Evolutionary conservation across 53 echinoderm and acorn worm genomes (phyloP).

Genomic region (Apostichopus leukothele): DNA sequence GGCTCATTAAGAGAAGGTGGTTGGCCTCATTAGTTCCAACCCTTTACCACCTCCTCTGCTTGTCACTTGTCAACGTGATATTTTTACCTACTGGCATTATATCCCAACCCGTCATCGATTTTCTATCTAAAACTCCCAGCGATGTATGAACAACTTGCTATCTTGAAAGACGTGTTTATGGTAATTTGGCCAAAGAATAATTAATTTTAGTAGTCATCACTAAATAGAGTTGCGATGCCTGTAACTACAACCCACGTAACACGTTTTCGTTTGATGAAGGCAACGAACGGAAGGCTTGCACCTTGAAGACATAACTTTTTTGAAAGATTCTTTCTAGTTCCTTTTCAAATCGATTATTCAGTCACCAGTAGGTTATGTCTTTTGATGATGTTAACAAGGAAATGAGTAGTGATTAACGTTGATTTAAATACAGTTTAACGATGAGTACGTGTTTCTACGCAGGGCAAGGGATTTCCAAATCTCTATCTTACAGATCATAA

Average conservation of each 20-base stretch:
- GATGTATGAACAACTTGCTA: constrained; percentile 27
- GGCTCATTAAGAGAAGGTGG: constrained; percentile 1
- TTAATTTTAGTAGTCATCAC: constrained; percentile 42
- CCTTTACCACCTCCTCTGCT: constrained; percentile 16
- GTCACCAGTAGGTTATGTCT: constrained; percentile 32
- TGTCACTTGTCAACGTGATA: constrained; percentile 37
- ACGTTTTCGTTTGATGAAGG: not conserved
- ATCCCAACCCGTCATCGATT: constrained; percentile 34
- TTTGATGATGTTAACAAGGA: constrained; percentile 33
- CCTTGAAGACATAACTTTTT: constrained; percentile 11
- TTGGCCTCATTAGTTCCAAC: constrained; percentile 38
- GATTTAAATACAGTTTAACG: constrained; percentile 14
- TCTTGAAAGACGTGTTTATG: constrained; percentile 34
- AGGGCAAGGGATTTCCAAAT: not conserved
- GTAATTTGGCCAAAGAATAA: constrained; percentile 41
- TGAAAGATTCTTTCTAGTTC: not conserved
- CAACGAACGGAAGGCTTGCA: constrained; percentile 30
- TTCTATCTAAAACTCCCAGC: constrained; percentile 19
- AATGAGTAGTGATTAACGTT: constrained; percentile 8
- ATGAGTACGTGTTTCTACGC: not conserved
- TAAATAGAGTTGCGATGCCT: constrained; percentile 4
- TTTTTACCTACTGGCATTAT: constrained; percentile 41
- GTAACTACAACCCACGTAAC: constrained; percentile 28
- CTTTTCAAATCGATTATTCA: constrained; percentile 12
- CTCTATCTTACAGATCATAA: not conserved